Conservation (phyloP, 2,113 vertebrate genomes). For the Pyxicephalus adspersus region DNA sequence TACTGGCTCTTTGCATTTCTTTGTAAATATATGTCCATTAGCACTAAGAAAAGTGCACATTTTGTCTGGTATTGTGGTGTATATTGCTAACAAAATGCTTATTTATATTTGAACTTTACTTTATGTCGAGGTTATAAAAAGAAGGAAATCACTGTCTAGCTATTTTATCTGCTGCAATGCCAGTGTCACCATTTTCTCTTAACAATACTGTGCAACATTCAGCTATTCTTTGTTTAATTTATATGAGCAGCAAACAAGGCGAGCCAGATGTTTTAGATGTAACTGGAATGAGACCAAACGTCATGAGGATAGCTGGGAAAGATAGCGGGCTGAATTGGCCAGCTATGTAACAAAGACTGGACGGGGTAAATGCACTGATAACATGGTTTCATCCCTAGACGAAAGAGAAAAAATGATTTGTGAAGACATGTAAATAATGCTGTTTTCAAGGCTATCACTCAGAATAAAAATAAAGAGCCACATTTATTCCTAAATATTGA, state of each 20-base stretch:
- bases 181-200: background rate
- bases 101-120: no score
- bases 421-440: no score
- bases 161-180: background rate
- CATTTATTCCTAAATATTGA: no score
- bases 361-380: background rate
- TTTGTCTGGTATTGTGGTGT: no score
- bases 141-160: background rate
- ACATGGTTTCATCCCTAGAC: background rate
- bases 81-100: no score
- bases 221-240: background rate
- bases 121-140: slow-evolving; percentile 1
- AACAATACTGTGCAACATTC: background rate
- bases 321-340: background rate
- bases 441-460: no score
- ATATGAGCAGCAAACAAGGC: slow-evolving; percentile 16
- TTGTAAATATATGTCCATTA: no score
- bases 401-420: no score
- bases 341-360: background rate
- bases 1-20: no score
- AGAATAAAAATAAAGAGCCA: no score
- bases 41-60: no score
- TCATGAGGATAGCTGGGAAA: background rate
- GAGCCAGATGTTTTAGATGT: background rate
- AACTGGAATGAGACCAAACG: background rate